These are phyloP conservation scores for Anthrax anthrax DNA, from an alignment of 2,888 invertebrate genomes.

Conservation along the genomic window DNA sequence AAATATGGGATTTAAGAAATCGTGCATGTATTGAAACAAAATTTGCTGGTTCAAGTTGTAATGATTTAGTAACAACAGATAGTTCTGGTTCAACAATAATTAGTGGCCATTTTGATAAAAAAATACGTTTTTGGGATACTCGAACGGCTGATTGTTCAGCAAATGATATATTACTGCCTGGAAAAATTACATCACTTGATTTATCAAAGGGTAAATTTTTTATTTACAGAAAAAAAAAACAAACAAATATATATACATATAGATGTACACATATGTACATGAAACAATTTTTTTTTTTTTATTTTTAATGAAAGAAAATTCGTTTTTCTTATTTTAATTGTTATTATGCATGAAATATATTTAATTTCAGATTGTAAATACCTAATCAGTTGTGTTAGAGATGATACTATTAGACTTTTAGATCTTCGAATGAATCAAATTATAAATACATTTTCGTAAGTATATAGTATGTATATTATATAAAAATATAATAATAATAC, in stretches of 20 bases:
- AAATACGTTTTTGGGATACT: conserved; percentile 94
- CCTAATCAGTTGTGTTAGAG: conserved; percentile 82
- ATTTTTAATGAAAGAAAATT: neutral
- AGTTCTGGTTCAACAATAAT: conserved; percentile 79
- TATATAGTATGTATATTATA: conserved; percentile 10
- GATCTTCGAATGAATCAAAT: conserved; percentile 92
- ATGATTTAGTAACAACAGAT: conserved; percentile 86
- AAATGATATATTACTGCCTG: conserved; percentile 78
- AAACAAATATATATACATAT: too few relatives aligned
- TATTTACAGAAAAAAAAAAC: conserved; percentile 9
- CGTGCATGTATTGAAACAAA: conserved; percentile 85
- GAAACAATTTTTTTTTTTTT: neutral
- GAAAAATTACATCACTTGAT: conserved; percentile 90
- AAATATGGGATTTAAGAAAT: conserved; percentile 95
- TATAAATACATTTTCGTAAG: conserved; percentile 77
- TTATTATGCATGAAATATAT: conserved; percentile 14
- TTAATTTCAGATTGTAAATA: conserved; percentile 69
- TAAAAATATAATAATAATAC: too few relatives aligned
- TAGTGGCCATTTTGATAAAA: conserved; percentile 96
- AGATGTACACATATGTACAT: too few relatives aligned
- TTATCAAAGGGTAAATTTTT: conserved; percentile 60
- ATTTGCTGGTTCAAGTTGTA: conserved; percentile 92
- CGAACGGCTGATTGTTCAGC: conserved; percentile 72
- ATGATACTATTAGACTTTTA: conserved; percentile 86
- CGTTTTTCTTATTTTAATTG: neutral